Percentiles rank a stretch among this genome's conserved stretches.
These are phyloP conservation scores for Misgurnus anguillicaudatus DNA, from an alignment of 2,113 vertebrate genomes.

Conservation along the genomic window DNA sequence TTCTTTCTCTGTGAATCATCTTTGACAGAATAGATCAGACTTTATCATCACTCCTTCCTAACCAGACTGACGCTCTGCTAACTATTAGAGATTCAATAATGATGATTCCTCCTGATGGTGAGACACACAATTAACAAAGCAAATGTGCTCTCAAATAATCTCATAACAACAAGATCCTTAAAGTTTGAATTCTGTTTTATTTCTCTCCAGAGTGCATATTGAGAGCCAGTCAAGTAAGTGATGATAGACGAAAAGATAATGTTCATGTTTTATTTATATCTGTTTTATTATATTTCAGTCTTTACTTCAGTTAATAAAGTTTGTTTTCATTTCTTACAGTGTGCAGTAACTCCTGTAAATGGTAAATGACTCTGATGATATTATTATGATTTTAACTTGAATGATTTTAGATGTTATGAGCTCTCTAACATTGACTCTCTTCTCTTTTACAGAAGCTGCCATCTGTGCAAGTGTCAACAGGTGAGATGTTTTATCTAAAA, in stretches of 20 bases:
- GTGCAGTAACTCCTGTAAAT: slow-evolving; percentile 3
- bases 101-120: slow-evolving; percentile 36
- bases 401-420: slow-evolving; percentile 7
- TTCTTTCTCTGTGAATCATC: not conserved
- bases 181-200: not conserved
- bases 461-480: slow-evolving; percentile 18
- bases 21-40: slow-evolving; percentile 6
- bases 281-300: not conserved
- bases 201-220: slow-evolving; percentile 1
- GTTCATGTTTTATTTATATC: not conserved
- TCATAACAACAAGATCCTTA: not conserved
- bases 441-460: not conserved
- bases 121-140: not conserved
- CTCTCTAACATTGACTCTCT: not conserved
- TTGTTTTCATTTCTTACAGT: slow-evolving; percentile 11
- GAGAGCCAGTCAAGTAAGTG: not conserved
- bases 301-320: not conserved
- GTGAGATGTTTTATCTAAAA: slow-evolving; percentile 5
- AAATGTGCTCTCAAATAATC: not conserved
- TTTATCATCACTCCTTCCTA: not conserved
- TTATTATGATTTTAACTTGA: not conserved
- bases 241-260: not conserved
- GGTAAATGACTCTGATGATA: not conserved
- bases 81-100: slow-evolving; percentile 1
- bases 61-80: slow-evolving; percentile 23